Evolutionary conservation across 2,113 vertebrate species (phyloP), one percentile per base, ranked within the genome.

Genomic region (Nyctibius bracteatus): DNA sequence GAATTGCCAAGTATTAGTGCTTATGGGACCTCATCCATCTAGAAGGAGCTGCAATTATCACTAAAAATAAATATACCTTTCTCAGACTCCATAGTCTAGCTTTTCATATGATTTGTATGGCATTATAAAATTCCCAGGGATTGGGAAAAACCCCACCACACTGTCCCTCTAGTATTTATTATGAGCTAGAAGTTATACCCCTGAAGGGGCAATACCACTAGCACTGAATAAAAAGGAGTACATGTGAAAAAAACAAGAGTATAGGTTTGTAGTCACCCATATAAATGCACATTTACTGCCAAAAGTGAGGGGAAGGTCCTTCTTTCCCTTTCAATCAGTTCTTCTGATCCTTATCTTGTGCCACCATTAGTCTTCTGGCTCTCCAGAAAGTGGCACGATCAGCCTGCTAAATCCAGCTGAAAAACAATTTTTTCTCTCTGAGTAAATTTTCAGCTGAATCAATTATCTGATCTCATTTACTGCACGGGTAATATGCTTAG

Each of bases 351-450:
- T 80, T 73, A 58, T 46, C 67, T 43, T n/a, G 13, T 1, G 8
- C 33, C 47, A 75, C 21, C 46, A 33, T 58, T 47, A 72, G 39
- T 52, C 74, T 84, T 39, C 52, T 52, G 44, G 52, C 47, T 90
- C 54, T 68, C 39, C 78, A 59, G 51, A 43, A 37, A 81, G 44
- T 16, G 63, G 51, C 59, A 86, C 0, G 0, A 74, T 39, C 58
- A 86, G 63, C 31, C 55, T 68, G 49, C 62, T 80, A 81, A 95
- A 77, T 70, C n/a, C 72, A 94, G 31, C 18, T 73, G 41, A 90
- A 83, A 81, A 73, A 4, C 18, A 68, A 9, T 63, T 73, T 77
- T 73, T 83, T 44, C 18, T n/a, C 49, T 77, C 31, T 31, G 22
- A 84, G 74, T 58, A 75, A 51, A 65, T 79, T 85, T 90, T 65